Base-by-base conservation (phyloP, 1,140 invertebrate species). In the Caenorhabditis brenneri region DNA sequence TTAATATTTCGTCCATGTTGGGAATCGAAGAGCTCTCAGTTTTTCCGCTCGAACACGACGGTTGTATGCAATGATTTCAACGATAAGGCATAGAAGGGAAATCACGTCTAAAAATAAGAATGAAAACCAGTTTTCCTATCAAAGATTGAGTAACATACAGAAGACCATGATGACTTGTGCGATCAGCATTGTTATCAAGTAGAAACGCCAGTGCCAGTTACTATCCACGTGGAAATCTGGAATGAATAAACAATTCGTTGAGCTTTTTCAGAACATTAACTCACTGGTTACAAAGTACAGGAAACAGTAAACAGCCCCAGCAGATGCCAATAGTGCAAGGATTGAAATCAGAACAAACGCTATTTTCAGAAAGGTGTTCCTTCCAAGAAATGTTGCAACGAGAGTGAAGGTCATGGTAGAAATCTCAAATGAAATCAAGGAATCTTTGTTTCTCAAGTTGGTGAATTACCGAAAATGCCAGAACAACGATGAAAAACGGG, bases 61-160 rank as follows among this genome's bases (percentile, higher is more conserved):
- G n/a, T 74, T 46, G 36, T 22, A 46, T 5, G 65, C 65, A 46
- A 74, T 74, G 36, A 74, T 74, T 74, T 74, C 65, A 15, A 74
- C 22, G n/a, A 74, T 74, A 27, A 74, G 65, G 36, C 65, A 74
- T 9, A 74, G 65, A 42, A 74, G 65, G 22, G 65, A 4, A 46
- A 74, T 74, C 2, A 74, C 65, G 36, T 74, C 65, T 74, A 22
- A 10, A 74, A 74, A 42, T 6, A 12, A 12, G 27, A 10, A 55
- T 27, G 10, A n/a, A 42, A 74, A 74, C 33, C 46, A 31, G 58
- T 74, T 74, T 74, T n/a, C n/a, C 65, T 19, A 42, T 29, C 7
- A 9, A 4, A 10, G 33, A 9, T 12, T 22, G 33, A 27, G n/a
- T 12, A 22, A 24, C 65, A 27, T 74, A 74, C 65, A 74, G 10